Conservation (phyloP, 1,140 invertebrate species). For the Ostrea denselamellosa region DNA sequence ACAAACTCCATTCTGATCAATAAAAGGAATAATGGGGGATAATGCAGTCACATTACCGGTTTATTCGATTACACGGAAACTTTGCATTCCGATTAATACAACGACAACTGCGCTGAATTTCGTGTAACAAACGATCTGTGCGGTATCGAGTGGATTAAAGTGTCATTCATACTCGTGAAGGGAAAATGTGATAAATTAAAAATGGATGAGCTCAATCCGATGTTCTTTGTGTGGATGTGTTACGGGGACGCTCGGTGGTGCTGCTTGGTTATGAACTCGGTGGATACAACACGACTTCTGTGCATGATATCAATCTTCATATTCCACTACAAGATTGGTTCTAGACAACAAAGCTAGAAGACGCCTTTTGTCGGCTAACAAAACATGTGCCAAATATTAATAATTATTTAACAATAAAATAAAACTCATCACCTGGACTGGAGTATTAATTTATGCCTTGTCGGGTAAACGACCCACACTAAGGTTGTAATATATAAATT, state of each 20-base stretch:
- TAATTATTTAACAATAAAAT: constrained; percentile 1
- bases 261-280: background rate
- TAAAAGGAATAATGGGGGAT: background rate
- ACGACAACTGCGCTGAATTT: constrained; percentile 7
- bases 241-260: background rate
- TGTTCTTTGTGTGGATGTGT: background rate
- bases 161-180: background rate
- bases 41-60: background rate
- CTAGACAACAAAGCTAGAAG: background rate
- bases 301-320: background rate
- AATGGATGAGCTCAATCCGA: background rate
- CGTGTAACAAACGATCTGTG: background rate
- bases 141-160: background rate
- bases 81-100: background rate
- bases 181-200: constrained; percentile 24
- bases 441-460: background rate
- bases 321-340: background rate
- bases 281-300: background rate
- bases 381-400: constrained; percentile 38
- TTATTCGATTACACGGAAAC: background rate
- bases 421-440: background rate
- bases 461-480: background rate
- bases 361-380: background rate
- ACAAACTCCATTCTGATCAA: constrained; percentile 5
- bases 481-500: background rate